A percentile compares a stretch with the other conserved stretches of the same genome.
Conservation (phyloP, 2,797 vertebrate genomes). For the Thamnophis elegans region DNA sequence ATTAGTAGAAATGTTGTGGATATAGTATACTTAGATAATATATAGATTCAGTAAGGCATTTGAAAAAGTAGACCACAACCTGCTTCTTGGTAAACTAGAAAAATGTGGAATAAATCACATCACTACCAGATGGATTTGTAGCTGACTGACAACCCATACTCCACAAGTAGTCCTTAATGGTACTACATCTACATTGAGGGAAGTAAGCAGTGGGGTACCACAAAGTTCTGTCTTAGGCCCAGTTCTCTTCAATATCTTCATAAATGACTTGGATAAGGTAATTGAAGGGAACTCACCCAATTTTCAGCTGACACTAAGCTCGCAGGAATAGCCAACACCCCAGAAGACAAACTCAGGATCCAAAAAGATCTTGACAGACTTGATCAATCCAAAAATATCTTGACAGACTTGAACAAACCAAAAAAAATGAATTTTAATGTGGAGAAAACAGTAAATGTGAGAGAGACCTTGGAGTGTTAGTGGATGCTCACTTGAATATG, state of each 20-base stretch:
- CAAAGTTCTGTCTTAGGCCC: not conserved
- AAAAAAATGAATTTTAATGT: too few relatives aligned
- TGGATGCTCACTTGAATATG: too few relatives aligned
- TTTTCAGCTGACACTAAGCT: not conserved
- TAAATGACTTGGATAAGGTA: not conserved
- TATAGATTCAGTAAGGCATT: not conserved
- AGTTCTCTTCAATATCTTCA: not conserved
- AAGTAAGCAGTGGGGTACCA: not conserved
- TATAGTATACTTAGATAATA: not conserved
- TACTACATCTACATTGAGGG: not conserved
- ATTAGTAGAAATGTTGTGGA: not conserved
- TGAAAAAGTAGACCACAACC: not conserved
- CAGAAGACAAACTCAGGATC: not conserved
- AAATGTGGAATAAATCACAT: not conserved
- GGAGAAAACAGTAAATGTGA: too few relatives aligned
- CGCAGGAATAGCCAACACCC: not conserved
- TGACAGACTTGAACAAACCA: too few relatives aligned
- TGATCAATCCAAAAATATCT: too few relatives aligned
- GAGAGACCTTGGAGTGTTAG: too few relatives aligned
- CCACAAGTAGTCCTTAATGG: not conserved
- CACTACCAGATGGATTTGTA: not conserved
- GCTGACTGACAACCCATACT: not conserved
- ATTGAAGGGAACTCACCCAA: not conserved
- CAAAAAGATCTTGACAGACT: too few relatives aligned
- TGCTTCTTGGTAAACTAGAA: not conserved